A percentile compares a stretch with the other conserved stretches of the same genome.
Evolutionary conservation across 2,113 vertebrate species (phyloP).

Genomic region (Percopsis transmontana): DNA sequence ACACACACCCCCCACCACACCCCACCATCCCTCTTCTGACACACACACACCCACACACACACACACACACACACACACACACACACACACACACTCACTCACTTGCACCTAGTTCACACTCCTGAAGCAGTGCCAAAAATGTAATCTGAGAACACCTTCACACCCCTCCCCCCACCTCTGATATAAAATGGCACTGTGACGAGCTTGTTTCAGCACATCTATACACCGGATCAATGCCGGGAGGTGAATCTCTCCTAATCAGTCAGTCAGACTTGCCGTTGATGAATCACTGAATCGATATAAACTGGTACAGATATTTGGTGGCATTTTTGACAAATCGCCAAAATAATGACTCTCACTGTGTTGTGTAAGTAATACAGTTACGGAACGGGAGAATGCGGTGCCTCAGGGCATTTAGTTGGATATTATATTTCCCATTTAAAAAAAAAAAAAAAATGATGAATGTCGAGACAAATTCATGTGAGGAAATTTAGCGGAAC

Average conservation of each 20-base stretch:
- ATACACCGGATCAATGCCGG: conserved; percentile 34
- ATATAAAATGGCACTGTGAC: conserved; percentile 38
- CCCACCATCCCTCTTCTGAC: background rate
- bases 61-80: background rate
- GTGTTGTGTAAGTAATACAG: conserved; percentile 45
- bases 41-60: conserved; percentile 16
- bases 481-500: conserved; percentile 48
- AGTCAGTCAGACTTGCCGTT: too few relatives aligned
- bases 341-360: conserved; percentile 55
- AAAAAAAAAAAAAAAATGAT: conserved; percentile 67
- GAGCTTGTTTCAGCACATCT: conserved; percentile 44
- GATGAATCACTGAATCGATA: background rate
- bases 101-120: conserved; percentile 50
- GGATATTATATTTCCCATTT: conserved; percentile 67
- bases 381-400: conserved; percentile 40
- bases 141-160: conserved; percentile 67
- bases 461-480: conserved; percentile 63
- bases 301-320: conserved; percentile 8
- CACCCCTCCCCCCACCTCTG: conserved; percentile 49
- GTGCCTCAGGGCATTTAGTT: conserved; percentile 59
- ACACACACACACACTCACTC: conserved; percentile 24
- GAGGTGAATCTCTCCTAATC: conserved; percentile 2
- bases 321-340: conserved; percentile 43
- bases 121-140: conserved; percentile 68
- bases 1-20: conserved; percentile 8